phyloP scores from a whole-genome alignment of 2,797 vertebrate genomes.

The Sebastes taczanowskii region DNA sequence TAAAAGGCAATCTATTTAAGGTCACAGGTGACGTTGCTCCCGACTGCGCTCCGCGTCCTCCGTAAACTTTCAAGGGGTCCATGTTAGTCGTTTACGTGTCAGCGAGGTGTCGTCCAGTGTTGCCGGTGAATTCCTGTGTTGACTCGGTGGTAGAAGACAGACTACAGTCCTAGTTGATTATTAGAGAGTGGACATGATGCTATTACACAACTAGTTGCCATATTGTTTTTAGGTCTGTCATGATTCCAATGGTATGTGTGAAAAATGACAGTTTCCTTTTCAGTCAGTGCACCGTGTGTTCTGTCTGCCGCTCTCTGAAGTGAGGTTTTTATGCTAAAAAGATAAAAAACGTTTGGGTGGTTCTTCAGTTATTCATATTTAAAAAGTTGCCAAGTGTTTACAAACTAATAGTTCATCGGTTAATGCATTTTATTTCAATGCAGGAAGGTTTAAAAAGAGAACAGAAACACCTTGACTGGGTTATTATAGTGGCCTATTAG shows the following conservation, averaged over 20 bases:
- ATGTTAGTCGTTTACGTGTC: constrained; percentile 66
- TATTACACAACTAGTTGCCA: constrained; percentile 60
- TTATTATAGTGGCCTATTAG: constrained; percentile 62
- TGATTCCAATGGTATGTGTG: constrained; percentile 35
- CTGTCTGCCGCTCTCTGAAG: constrained; percentile 37
- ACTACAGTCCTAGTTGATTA: constrained; percentile 44
- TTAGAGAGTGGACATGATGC: constrained; percentile 45
- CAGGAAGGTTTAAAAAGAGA: constrained; percentile 42
- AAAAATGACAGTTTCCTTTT: constrained; percentile 29
- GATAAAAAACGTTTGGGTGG: constrained; percentile 11
- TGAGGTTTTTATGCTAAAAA: constrained; percentile 19
- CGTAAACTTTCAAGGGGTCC: constrained; percentile 64
- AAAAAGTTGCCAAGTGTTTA: constrained; percentile 80
- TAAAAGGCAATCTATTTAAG: constrained; percentile 58
- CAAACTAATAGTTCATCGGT: constrained; percentile 54
- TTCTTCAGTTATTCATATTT: constrained; percentile 59
- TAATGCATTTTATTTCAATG: constrained; percentile 33
- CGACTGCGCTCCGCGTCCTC: constrained; percentile 41
- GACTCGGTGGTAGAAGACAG: constrained; percentile 53
- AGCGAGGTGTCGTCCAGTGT: constrained; percentile 64
- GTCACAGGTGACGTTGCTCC: constrained; percentile 38
- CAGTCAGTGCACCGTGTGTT: constrained; percentile 64
- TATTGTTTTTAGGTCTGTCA: constrained; percentile 54
- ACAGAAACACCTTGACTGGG: constrained; percentile 30
- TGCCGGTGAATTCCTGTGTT: constrained; percentile 62